Conservation (phyloP, 2,888 invertebrate species). For the Odontocolon sp. region DNA sequence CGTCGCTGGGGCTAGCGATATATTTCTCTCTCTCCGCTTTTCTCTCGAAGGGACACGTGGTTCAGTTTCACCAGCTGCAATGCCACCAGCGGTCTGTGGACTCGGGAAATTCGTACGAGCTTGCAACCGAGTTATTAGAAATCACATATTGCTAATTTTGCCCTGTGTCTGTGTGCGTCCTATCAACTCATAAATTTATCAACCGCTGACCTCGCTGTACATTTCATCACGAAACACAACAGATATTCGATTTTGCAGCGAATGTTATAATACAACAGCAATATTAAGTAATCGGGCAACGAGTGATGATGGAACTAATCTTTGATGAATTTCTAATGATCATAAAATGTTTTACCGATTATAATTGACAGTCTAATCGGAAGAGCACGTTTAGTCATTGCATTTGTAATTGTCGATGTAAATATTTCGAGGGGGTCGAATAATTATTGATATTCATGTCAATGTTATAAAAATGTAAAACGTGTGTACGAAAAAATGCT, state of each 20-base stretch:
- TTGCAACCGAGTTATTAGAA: conserved; percentile 45
- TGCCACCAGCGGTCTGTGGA: not conserved
- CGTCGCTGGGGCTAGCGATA: conserved; percentile 40
- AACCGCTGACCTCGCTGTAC: not conserved
- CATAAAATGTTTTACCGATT: no score
- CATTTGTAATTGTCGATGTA: no score
- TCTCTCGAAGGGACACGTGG: conserved; percentile 27
- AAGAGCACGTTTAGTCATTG: no score
- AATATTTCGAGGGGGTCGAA: no score
- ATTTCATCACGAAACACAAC: not conserved
- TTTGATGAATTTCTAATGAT: no score
- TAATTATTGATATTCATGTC: no score
- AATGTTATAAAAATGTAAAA: no score
- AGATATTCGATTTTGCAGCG: no score
- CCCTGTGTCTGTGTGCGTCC: not conserved
- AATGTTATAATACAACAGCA: no score
- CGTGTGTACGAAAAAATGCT: no score
- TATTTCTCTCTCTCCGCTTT: conserved; percentile 24
- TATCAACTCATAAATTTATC: conserved; percentile 25
- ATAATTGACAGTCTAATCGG: not conserved
- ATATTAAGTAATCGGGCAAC: no score
- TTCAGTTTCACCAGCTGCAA: conserved; percentile 13
- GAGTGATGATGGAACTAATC: no score
- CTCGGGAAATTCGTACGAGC: not conserved
- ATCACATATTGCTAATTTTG: conserved; percentile 43